Evolutionary conservation across 1,140 invertebrate species (phyloP).

Genomic region (Pachyrhynchus sulphureomaculatus): DNA sequence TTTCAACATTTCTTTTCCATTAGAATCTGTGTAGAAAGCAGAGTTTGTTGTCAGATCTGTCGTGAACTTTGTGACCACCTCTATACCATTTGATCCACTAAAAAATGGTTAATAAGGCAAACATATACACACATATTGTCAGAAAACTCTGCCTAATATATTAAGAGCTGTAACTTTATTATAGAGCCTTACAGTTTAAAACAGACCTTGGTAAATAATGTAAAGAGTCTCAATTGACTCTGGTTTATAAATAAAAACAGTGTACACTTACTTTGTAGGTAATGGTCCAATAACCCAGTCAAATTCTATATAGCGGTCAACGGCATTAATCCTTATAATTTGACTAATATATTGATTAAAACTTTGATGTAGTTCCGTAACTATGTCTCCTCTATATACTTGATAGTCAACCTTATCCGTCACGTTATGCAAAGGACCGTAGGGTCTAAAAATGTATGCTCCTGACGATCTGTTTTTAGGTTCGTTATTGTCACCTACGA

Average conservation of each 20-base stretch:
- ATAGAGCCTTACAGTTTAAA: too few relatives aligned
- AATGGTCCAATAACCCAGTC: slow-evolving; percentile 95
- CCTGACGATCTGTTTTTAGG: slow-evolving; percentile 68
- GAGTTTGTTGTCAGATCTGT: slow-evolving; percentile 65
- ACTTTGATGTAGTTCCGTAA: slow-evolving; percentile 81
- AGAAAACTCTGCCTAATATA: too few relatives aligned
- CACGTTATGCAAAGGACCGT: slow-evolving; percentile 48
- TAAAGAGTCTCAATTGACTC: too few relatives aligned
- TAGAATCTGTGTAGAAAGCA: slow-evolving; percentile 90
- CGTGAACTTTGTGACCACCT: slow-evolving; percentile 75
- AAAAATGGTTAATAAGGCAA: too few relatives aligned
- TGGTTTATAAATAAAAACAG: too few relatives aligned
- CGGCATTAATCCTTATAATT: slow-evolving; percentile 73
- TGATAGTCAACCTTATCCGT: slow-evolving; percentile 55
- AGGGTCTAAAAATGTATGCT: slow-evolving; percentile 82
- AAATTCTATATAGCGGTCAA: slow-evolving; percentile 73
- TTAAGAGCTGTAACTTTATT: too few relatives aligned
- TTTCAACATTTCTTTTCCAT: slow-evolving; percentile 85
- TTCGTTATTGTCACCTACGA: slow-evolving; percentile 60
- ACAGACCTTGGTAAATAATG: too few relatives aligned
- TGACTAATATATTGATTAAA: slow-evolving; percentile 79
- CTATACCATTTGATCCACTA: too few relatives aligned
- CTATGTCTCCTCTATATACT: slow-evolving; percentile 67
- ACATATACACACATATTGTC: too few relatives aligned
- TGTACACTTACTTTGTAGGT: slow-evolving; percentile 74